A percentile compares a stretch with the other conserved stretches of the same genome.
These are phyloP conservation scores for Melanostigma gelatinosum DNA, from an alignment of 2,113 vertebrate genomes.

Conservation along the genomic window DNA sequence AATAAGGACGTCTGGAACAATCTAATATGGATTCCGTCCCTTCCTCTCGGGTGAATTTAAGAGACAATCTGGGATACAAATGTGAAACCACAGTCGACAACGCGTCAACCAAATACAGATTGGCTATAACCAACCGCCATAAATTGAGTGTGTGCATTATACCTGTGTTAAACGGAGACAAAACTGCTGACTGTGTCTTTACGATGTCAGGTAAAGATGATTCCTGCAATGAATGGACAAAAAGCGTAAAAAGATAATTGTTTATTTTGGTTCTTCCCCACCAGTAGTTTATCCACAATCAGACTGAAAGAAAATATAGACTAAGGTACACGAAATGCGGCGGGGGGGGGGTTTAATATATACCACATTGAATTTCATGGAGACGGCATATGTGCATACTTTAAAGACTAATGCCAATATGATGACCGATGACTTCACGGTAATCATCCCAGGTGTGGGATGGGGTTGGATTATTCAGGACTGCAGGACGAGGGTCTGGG, in stretches of 20 bases:
- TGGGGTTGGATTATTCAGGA: conserved; percentile 57
- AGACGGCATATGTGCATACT: conserved; percentile 80
- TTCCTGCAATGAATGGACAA: conserved; percentile 52
- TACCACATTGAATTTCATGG: conserved; percentile 78
- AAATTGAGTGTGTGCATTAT: background rate
- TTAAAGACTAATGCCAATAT: conserved; percentile 78
- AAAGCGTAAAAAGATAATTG: conserved; percentile 76
- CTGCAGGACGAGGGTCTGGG: conserved; percentile 59
- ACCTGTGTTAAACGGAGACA: background rate
- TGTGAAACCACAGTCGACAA: background rate
- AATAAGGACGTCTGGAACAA: background rate
- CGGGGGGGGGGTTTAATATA: conserved; percentile 66
- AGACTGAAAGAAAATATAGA: conserved; percentile 78
- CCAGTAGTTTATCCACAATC: conserved; percentile 81
- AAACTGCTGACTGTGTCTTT: background rate
- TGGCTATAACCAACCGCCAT: background rate
- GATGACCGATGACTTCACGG: conserved; percentile 69
- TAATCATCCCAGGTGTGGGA: conserved; percentile 62
- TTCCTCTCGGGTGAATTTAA: background rate
- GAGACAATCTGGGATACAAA: background rate
- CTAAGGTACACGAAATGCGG: conserved; percentile 77
- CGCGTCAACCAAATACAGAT: background rate
- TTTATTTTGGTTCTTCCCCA: conserved; percentile 83
- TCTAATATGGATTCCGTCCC: background rate
- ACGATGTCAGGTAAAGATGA: background rate